Conservation (phyloP, 2,888 invertebrate genomes). For the Archips crataeganus region DNA sequence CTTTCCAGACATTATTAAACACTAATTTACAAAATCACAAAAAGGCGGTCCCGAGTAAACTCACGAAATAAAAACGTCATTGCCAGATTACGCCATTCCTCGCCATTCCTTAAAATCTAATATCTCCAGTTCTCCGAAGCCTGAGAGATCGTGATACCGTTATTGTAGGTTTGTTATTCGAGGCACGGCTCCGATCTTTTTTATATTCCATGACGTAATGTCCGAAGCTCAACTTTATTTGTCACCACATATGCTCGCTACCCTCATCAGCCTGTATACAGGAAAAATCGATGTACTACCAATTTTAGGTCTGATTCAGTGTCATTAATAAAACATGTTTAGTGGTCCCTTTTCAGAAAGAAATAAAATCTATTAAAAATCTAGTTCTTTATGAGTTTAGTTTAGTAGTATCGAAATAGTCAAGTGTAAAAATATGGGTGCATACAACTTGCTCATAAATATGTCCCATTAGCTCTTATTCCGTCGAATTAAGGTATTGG, state of each 20-base stretch:
- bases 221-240: slow-evolving; percentile 10
- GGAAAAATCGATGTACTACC: not conserved
- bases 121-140: not conserved
- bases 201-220: slow-evolving; percentile 35
- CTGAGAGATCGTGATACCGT: slow-evolving; percentile 2
- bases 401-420: no score
- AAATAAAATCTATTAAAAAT: no score
- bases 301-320: no score
- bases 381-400: no score
- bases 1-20: not conserved
- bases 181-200: slow-evolving; percentile 18
- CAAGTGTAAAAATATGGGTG: no score
- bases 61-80: slow-evolving; percentile 2
- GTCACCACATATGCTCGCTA: not conserved
- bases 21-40: not conserved
- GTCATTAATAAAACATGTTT: no score
- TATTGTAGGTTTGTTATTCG: slow-evolving; percentile 22
- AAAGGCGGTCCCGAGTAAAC: not conserved
- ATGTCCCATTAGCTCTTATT: no score
- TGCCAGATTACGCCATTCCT: slow-evolving; percentile 3
- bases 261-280: not conserved
- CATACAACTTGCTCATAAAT: no score
- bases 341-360: no score
- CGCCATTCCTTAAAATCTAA: slow-evolving; percentile 4
- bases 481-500: no score